A percentile compares a stretch with the other conserved stretches of the same genome.
Conservation (phyloP, 2,888 invertebrate genomes). For the Portevinia maculata region DNA sequence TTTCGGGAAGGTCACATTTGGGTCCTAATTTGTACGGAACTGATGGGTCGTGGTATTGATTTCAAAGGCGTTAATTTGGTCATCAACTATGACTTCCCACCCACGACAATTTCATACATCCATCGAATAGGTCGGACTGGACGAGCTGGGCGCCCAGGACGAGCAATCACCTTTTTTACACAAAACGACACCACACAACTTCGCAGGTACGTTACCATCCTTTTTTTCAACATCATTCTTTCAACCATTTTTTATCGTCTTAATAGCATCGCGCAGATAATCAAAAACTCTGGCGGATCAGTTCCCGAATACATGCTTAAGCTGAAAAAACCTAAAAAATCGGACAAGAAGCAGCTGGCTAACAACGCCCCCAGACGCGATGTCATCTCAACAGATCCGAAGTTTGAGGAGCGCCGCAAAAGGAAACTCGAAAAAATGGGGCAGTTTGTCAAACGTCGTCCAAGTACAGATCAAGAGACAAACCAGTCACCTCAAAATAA, state of each 20-base stretch:
- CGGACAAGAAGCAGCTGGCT: constrained; percentile 85
- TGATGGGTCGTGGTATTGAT: constrained; percentile 98
- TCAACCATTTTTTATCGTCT: background rate
- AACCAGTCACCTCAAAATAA: constrained; percentile 18
- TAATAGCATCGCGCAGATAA: constrained; percentile 93
- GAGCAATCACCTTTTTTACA: constrained; percentile 97
- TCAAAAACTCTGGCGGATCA: constrained; percentile 94
- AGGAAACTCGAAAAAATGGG: constrained; percentile 77
- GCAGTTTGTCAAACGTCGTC: constrained; percentile 62
- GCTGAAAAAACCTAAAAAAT: constrained; percentile 87
- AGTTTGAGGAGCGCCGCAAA: constrained; percentile 82
- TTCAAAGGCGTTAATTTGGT: constrained; percentile 98
- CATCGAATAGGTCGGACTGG: constrained; percentile 96
- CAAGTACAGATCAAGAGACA: constrained; percentile 24
- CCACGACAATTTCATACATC: constrained; percentile 93
- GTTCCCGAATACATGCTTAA: constrained; percentile 96
- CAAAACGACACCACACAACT: constrained; percentile 93
- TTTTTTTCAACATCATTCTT: background rate
- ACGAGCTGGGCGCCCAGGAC: constrained; percentile 94
- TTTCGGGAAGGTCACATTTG: constrained; percentile 97
- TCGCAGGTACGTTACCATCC: constrained; percentile 88
- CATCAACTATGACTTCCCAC: constrained; percentile 98
- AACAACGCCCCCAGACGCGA: constrained; percentile 87
- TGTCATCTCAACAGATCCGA: constrained; percentile 85
- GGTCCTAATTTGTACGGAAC: constrained; percentile 98